Evolutionary conservation across 2,797 vertebrate genomes (phyloP).

Genomic region (Melanotaenia parkinsoni): DNA sequence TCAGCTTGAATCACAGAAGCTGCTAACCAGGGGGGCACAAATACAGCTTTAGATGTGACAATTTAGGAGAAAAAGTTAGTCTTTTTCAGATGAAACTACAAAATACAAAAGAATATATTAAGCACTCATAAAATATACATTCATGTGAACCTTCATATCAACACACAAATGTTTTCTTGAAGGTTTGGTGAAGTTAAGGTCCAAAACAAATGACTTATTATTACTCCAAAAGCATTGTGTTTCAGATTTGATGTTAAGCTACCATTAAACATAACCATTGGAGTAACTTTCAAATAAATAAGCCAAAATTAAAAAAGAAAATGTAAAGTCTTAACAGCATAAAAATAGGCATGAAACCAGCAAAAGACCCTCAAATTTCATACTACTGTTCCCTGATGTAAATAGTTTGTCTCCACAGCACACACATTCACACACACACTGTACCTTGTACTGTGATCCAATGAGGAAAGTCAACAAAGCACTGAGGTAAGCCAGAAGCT

Average conservation of each 20-base stretch:
- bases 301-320: fast-evolving
- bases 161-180: not conserved
- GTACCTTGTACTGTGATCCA: slow-evolving; percentile 61
- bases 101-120: not conserved
- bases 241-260: not conserved
- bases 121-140: not conserved
- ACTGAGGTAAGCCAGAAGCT: slow-evolving; percentile 49
- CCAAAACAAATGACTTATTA: not conserved
- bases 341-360: slow-evolving; percentile 1
- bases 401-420: slow-evolving; percentile 34
- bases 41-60: slow-evolving; percentile 5
- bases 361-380: slow-evolving; percentile 13
- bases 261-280: not conserved
- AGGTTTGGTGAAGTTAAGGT: not conserved
- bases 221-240: not conserved
- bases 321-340: not conserved
- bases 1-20: slow-evolving; percentile 5
- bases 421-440: slow-evolving; percentile 26
- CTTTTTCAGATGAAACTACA: not conserved
- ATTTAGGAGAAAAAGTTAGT: slow-evolving; percentile 6
- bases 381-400: slow-evolving; percentile 16
- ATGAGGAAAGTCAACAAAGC: slow-evolving; percentile 72
- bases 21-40: slow-evolving; percentile 13
- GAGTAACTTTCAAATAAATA: not conserved
- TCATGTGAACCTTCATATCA: not conserved